Evolutionary conservation across 1,140 invertebrate genomes (phyloP).

Genomic region (Tyrophagus putrescentiae): DNA sequence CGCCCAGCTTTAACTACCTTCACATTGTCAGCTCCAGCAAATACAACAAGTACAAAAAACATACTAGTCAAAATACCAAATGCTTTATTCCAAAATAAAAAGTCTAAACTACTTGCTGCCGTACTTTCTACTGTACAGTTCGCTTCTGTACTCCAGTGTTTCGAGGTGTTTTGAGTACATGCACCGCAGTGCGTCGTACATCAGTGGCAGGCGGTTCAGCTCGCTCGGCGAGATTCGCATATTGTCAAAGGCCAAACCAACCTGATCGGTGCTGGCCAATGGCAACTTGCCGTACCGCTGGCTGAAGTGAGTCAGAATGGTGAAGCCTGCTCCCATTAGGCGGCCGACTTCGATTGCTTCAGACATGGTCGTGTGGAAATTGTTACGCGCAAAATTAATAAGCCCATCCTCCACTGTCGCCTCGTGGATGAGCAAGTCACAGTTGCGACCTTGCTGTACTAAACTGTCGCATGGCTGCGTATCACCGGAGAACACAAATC

Average conservation of each 20-base stretch:
- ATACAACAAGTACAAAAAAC: too few species aligned
- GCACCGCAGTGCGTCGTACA: conserved; percentile 54
- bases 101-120: background rate
- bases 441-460: conserved; percentile 45
- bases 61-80: too few species aligned
- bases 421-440: conserved; percentile 87
- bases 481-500: conserved; percentile 37
- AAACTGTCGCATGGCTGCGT: conserved; percentile 31
- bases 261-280: conserved; percentile 27
- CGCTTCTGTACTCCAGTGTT: conserved; percentile 30
- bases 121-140: conserved; percentile 14
- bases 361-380: conserved; percentile 32
- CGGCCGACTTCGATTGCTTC: conserved; percentile 65
- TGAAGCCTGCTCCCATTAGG: conserved; percentile 68
- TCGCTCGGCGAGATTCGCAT: conserved; percentile 62
- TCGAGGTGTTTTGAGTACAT: conserved; percentile 67
- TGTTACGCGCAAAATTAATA: conserved; percentile 31
- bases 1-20: too few species aligned
- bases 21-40: too few species aligned
- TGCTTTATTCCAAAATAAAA: background rate
- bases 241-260: conserved; percentile 87
- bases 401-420: conserved; percentile 89
- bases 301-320: conserved; percentile 87
- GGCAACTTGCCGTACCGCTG: conserved; percentile 85
- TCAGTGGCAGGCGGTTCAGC: conserved; percentile 51